Evolutionary conservation across 1,140 invertebrate genomes (phyloP), one percentile per base, ranked within the genome.

Genomic region (Bombus difficillimus): DNA sequence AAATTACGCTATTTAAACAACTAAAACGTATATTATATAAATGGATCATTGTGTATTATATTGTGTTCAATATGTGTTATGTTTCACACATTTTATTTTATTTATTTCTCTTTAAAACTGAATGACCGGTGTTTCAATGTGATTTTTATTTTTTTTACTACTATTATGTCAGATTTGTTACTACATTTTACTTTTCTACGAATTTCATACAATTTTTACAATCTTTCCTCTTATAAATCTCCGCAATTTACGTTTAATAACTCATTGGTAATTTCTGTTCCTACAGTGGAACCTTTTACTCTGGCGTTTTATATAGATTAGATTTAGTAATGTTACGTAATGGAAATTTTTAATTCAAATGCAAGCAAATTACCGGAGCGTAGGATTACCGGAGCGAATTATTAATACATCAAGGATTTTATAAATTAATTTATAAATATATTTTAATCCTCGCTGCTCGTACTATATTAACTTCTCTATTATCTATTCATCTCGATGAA

Each of bases 361-460:
- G n/a, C 41, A 9, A 32, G n/a, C 1, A 22, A 41, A 47, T 9
- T 18, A n/a, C 8, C 9, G 28, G 28, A 41, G 32, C 32, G 10
- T n/a, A 32, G 18, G 28, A 41, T 28, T 28, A 59, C 15, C 13
- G 18, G 18, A 53, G 41, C n/a, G n/a, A 32, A 74, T 74, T 53
- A 53, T 8, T 74, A 25, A 53, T 74, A 53, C 73, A 74, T 22
- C 43, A 37, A 74, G n/a, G 41, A 74, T 32, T 74, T 74, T 34
- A 47, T 53, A 74, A 73, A 53, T 32, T 74, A 74, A 74, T 74
- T 34, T 53, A 12, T 74, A 74, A 18, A 74, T 74, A 74, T 74
- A 74, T 13, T 74, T 74, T 53, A 74, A 74, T 74, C 22, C 73
- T 10, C 43, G 15, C 9, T 28, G 72, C 72, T 9, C 25, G 28